Conservation (phyloP, 2,888 invertebrate species). For the Clistopyga incitator region DNA sequence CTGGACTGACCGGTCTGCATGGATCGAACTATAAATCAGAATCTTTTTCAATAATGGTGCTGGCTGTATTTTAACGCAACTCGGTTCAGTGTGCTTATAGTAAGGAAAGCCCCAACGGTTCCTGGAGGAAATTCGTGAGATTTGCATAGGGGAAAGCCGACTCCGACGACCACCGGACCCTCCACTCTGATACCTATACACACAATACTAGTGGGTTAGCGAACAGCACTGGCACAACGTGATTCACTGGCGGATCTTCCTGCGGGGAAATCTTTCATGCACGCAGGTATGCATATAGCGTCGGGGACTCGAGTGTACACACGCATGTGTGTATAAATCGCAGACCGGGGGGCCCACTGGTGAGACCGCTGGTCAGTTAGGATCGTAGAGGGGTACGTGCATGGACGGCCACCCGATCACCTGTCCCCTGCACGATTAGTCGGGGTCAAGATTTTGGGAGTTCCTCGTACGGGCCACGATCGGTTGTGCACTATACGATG, state of each 20-base stretch:
- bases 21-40: conserved; percentile 66
- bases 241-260: conserved; percentile 29
- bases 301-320: conserved; percentile 38
- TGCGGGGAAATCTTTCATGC: conserved; percentile 32
- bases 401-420: conserved; percentile 74
- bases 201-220: conserved; percentile 4
- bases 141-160: conserved; percentile 64
- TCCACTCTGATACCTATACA: conserved; percentile 33
- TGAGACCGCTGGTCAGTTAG: conserved; percentile 76
- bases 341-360: conserved; percentile 40
- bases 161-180: conserved; percentile 42
- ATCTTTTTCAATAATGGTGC: conserved; percentile 57
- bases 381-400: conserved; percentile 51
- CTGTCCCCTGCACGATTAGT: conserved; percentile 81
- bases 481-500: conserved; percentile 14
- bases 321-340: conserved; percentile 37
- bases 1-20: not conserved
- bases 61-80: conserved; percentile 32
- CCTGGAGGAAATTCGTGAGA: conserved; percentile 55
- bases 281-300: conserved; percentile 48
- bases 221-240: not conserved
- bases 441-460: conserved; percentile 79
- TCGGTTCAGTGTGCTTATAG: conserved; percentile 6
- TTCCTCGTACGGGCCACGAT: conserved; percentile 34
- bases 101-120: conserved; percentile 49